Evolutionary conservation across 2,888 invertebrate genomes (phyloP).

Genomic region (Eurois occulta): DNA sequence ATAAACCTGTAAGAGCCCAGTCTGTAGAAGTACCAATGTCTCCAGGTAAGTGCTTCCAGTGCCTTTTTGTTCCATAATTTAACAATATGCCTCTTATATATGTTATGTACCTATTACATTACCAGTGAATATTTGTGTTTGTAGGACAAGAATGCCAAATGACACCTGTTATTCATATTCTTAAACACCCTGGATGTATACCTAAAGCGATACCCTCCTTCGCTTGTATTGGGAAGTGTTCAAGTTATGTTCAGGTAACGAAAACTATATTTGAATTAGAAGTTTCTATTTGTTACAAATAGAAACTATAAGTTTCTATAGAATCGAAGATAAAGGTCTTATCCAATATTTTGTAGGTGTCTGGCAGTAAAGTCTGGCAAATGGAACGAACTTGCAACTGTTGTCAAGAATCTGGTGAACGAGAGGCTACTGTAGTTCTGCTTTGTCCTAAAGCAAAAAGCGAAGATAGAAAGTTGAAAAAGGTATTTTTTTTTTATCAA

Average conservation of each 20-base stretch:
- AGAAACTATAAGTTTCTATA: no score
- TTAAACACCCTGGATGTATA: constrained; percentile 97
- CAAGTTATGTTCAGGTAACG: constrained; percentile 96
- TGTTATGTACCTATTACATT: background rate
- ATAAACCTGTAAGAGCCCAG: constrained; percentile 76
- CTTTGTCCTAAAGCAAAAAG: constrained; percentile 97
- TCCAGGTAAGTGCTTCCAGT: constrained; percentile 74
- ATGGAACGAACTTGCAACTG: constrained; percentile 99
- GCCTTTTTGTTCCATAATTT: background rate
- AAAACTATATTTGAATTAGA: background rate
- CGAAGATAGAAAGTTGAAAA: constrained; percentile 96
- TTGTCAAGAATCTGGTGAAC: constrained; percentile 97
- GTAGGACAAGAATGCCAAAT: constrained; percentile 95
- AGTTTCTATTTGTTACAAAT: background rate
- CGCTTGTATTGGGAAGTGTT: constrained; percentile 97
- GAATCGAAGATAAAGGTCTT: background rate
- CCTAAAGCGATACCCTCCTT: constrained; percentile 98
- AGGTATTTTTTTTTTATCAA: constrained; percentile 87
- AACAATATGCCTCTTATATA: background rate
- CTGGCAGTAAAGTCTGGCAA: constrained; percentile 98
- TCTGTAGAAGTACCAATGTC: constrained; percentile 79
- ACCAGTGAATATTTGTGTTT: constrained; percentile 18
- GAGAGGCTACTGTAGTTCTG: constrained; percentile 96
- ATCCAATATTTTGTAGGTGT: constrained; percentile 90
- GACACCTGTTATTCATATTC: constrained; percentile 97